Conservation (phyloP, 2,113 vertebrate genomes). For the Rhipidura dahli region DNA sequence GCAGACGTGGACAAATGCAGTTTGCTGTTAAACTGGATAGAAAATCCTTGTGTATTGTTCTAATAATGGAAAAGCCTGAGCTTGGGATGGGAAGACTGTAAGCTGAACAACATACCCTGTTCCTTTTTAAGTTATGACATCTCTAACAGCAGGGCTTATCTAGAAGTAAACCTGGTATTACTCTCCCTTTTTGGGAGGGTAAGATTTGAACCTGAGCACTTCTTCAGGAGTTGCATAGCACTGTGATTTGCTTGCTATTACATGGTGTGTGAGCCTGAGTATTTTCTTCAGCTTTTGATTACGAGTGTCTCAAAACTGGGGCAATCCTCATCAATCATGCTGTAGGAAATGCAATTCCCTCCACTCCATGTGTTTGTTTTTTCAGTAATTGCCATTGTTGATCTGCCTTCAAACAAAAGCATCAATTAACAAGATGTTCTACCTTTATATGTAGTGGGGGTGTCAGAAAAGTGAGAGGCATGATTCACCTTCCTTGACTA, state of each 20-base stretch:
- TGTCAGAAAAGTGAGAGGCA: background rate
- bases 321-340: background rate
- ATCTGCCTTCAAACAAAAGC: background rate
- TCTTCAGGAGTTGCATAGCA: background rate
- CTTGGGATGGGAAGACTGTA: background rate
- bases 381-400: background rate
- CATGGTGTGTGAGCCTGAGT: background rate
- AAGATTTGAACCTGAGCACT: background rate
- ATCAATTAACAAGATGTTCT: background rate
- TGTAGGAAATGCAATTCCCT: background rate
- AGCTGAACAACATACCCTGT: background rate
- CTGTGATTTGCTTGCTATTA: background rate
- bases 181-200: background rate
- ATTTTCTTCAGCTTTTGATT: background rate
- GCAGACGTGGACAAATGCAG: background rate
- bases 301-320: background rate
- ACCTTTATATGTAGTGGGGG: background rate
- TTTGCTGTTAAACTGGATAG: background rate
- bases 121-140: background rate
- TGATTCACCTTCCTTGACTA: background rate
- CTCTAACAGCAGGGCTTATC: background rate
- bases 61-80: background rate
- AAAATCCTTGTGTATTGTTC: background rate
- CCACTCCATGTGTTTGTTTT: fast-evolving
- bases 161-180: background rate